A percentile compares a stretch with the other conserved stretches of the same genome.
Evolutionary conservation across 2,797 vertebrate species (phyloP).

Genomic region (Odontamblyopus lacepedii): DNA sequence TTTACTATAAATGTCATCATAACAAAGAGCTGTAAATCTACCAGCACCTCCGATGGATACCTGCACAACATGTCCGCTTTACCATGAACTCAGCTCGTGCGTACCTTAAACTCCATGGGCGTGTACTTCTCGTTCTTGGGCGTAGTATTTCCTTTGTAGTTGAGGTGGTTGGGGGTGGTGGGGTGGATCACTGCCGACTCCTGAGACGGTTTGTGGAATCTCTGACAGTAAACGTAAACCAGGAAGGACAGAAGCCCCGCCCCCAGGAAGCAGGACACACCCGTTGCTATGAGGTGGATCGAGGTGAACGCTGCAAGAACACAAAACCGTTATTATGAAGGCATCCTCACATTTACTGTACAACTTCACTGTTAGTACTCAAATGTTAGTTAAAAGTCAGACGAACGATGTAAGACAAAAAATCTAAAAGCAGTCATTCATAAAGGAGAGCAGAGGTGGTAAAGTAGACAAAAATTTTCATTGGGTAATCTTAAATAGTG

Average conservation of each 20-base stretch:
- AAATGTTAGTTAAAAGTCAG: too few species aligned
- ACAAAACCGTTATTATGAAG: background rate
- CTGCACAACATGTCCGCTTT: too few species aligned
- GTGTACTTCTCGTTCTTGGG: slow-evolving; percentile 98
- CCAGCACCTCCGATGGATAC: too few species aligned
- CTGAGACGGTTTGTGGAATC: slow-evolving; percentile 92
- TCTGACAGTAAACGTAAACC: slow-evolving; percentile 93
- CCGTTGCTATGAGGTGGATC: slow-evolving; percentile 94
- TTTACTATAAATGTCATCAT: too few species aligned
- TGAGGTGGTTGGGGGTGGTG: slow-evolving; percentile 94
- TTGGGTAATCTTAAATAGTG: too few species aligned
- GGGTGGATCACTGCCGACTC: slow-evolving; percentile 95
- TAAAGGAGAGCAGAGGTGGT: background rate
- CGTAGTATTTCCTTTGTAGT: slow-evolving; percentile 91
- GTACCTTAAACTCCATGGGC: slow-evolving; percentile 98
- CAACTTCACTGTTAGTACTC: background rate
- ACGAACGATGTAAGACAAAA: background rate
- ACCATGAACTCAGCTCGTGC: too few species aligned
- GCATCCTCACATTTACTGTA: too few species aligned
- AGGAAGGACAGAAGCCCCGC: slow-evolving; percentile 94
- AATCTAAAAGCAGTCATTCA: background rate
- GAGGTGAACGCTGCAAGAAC: slow-evolving; percentile 87
- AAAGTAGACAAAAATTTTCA: too few species aligned
- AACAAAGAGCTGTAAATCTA: too few species aligned
- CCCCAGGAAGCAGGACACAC: slow-evolving; percentile 94